Evolutionary conservation across 2,113 vertebrate genomes (phyloP), one percentile per base, ranked within the genome.

Genomic region (Mobula hypostoma): DNA sequence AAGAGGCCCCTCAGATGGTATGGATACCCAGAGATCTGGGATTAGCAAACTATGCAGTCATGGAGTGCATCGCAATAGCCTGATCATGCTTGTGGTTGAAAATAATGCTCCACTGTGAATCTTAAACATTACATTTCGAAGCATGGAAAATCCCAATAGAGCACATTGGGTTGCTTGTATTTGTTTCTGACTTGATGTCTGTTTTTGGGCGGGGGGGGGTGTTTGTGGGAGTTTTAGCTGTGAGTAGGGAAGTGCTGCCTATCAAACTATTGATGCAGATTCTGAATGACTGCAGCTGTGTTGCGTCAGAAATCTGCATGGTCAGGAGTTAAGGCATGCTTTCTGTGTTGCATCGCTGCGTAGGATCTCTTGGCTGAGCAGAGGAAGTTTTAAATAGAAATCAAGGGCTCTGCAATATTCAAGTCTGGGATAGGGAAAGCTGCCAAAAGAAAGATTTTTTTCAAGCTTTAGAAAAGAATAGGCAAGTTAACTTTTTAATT

Each of bases 321-420:
- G 85, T 90, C 85, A 90, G 61, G 85, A 90, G 85, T 15, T 90
- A 32, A 6, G 2, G 85, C 15, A 63, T 88, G 83, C 83, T 88
- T 63, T 61, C 58, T 61, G 61, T 12, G 58, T 88, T n/a, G 83
- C 83, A 88, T 24, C 29, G 83, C 56, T 9, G 0, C 11, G 29
- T 87, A 87, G 29, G 63, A 66, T 90, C 85, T 90, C 61, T 90
- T n/a, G 17, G 76, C 29, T 77, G 76, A 77, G 29, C 76, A 77
- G 24, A 77, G 76, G 24, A 32, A 68, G 85, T 66, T 68, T 90
- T 90, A 90, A 90, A 90, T 68, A 32, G 85, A 66, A 66, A 66
- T 66, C 9, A 3, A 32, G 12, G 14, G 29, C 82, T 56, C 48
- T 12, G 82, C 56, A 85, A 58, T 27, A 87, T 12, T 87, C 11